These are phyloP conservation scores for Albula glossodonta DNA, from an alignment of 2,113 vertebrate genomes.

Conservation along the genomic window DNA sequence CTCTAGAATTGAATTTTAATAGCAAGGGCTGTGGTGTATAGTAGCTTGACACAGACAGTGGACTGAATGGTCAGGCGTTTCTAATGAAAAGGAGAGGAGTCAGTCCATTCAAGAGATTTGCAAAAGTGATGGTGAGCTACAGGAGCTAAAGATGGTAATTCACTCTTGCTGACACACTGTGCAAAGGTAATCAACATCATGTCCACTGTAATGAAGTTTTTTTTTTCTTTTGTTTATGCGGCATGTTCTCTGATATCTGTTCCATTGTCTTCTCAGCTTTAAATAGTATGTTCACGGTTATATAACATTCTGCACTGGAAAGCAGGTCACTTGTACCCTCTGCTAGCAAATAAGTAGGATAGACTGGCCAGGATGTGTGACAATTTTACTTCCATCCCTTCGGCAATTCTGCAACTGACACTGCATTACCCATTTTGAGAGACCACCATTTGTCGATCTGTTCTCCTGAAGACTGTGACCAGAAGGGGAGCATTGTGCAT, in stretches of 20 bases:
- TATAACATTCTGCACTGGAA: background rate
- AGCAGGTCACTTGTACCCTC: background rate
- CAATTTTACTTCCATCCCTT: background rate
- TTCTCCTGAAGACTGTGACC: background rate
- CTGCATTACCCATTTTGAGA: background rate
- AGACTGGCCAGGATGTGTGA: background rate
- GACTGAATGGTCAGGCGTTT: too few relatives aligned
- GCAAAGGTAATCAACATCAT: background rate
- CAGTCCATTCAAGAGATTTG: background rate
- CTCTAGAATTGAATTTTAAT: background rate
- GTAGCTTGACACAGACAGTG: too few relatives aligned
- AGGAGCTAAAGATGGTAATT: background rate
- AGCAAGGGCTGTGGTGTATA: background rate
- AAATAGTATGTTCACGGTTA: background rate
- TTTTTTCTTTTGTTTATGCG: background rate
- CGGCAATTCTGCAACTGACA: background rate
- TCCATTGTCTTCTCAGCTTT: background rate
- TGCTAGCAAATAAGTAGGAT: background rate
- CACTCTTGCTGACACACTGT: background rate
- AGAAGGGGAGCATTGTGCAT: background rate
- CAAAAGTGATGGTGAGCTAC: background rate
- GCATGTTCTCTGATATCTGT: background rate
- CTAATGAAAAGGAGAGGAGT: background rate
- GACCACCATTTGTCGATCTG: background rate
- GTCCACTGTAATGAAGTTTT: background rate